A percentile compares a stretch with the other conserved stretches of the same genome.
Conservation (phyloP, 2,113 vertebrate species). For the Psittacara wagleri region DNA sequence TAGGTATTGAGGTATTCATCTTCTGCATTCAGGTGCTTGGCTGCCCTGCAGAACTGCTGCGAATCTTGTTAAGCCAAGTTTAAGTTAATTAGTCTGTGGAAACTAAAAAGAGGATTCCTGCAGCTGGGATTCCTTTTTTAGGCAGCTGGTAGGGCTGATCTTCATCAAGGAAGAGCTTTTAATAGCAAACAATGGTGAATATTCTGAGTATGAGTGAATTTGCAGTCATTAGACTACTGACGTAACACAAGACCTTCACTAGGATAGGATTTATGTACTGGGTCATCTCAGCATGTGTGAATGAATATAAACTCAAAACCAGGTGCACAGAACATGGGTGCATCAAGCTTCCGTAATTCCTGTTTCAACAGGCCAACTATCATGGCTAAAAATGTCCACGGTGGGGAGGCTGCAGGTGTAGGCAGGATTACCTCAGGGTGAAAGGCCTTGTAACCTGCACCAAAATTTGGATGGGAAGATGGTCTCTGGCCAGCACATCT, state of each 20-base stretch:
- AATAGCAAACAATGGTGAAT: not conserved
- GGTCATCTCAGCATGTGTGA: not conserved
- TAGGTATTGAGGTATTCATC: not conserved
- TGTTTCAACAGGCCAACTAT: not conserved
- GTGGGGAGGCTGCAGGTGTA: fast-evolving
- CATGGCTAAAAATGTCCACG: fast-evolving
- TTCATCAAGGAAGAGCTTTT: not conserved
- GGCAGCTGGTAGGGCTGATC: not conserved
- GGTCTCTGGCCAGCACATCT: not conserved
- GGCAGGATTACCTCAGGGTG: not conserved
- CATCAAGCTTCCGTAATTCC: not conserved
- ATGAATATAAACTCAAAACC: not conserved
- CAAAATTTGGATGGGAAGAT: not conserved
- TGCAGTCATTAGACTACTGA: not conserved
- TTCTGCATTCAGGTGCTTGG: not conserved
- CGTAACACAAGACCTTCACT: not conserved
- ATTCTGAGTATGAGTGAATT: not conserved
- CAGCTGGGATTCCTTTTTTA: not conserved
- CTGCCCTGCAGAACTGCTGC: not conserved
- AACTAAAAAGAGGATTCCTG: not conserved
- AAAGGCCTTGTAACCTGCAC: not conserved
- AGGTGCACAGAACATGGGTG: not conserved
- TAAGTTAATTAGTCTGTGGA: not conserved
- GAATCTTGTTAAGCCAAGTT: not conserved
- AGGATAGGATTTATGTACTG: not conserved